These are phyloP conservation scores for Chirona hameri DNA, from an alignment of 2,888 invertebrate species.

Conservation along the genomic window DNA sequence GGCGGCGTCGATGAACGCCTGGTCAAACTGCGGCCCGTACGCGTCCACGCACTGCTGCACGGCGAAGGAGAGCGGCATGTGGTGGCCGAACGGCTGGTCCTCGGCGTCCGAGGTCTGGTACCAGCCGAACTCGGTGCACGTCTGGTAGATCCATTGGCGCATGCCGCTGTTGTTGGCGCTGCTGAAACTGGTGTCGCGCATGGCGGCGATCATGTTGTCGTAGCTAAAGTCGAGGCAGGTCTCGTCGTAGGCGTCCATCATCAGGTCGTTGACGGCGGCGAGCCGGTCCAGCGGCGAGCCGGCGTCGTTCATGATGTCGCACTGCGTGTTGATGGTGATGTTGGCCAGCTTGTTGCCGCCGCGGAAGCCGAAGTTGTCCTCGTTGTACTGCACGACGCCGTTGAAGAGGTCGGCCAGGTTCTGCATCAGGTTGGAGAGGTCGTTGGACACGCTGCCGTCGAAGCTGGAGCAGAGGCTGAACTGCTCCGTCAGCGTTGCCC, in stretches of 20 bases:
- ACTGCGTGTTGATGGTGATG: conserved; percentile 72
- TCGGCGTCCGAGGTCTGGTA: conserved; percentile 75
- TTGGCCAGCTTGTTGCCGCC: conserved; percentile 56
- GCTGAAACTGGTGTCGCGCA: conserved; percentile 65
- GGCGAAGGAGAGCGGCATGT: conserved; percentile 72
- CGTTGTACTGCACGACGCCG: conserved; percentile 89
- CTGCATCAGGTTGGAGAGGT: conserved; percentile 63
- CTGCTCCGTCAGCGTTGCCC: conserved; percentile 71
- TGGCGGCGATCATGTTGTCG: conserved; percentile 61
- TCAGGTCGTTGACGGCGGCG: conserved; percentile 66
- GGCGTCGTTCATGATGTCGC: conserved; percentile 48
- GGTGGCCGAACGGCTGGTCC: conserved; percentile 68
- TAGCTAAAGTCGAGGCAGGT: conserved; percentile 82
- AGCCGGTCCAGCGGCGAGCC: conserved; percentile 61
- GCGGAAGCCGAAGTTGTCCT: conserved; percentile 75
- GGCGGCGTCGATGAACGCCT: not conserved
- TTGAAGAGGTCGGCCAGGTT: conserved; percentile 82
- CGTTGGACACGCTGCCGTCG: no score
- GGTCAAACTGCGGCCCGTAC: conserved; percentile 62
- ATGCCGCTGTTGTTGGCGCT: conserved; percentile 52
- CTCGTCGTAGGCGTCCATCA: conserved; percentile 62
- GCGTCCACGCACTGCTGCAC: conserved; percentile 76
- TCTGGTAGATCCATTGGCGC: conserved; percentile 85
- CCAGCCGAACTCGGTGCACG: conserved; percentile 93
- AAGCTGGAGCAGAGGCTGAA: not conserved